Evolutionary conservation across 2,113 vertebrate species (phyloP).

Genomic region (Zosterops hypoxanthus): DNA sequence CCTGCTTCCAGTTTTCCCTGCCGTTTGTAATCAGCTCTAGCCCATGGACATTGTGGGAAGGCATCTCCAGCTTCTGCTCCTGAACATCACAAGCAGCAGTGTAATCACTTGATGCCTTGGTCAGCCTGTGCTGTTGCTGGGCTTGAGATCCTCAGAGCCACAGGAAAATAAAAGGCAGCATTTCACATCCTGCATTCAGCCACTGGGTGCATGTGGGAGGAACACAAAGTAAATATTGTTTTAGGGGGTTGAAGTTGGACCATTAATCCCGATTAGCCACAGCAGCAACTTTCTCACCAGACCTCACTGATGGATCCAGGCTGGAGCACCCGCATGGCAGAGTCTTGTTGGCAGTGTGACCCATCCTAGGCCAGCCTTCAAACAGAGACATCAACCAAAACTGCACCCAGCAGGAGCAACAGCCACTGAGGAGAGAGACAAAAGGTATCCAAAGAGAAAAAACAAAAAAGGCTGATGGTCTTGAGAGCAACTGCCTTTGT

Average conservation of each 20-base stretch:
- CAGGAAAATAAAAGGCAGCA: background rate
- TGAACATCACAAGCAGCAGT: background rate
- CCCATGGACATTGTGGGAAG: accelerated
- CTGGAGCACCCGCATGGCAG: accelerated
- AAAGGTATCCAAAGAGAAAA: background rate
- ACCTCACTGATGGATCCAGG: background rate
- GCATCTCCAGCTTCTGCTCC: background rate
- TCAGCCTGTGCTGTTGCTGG: background rate
- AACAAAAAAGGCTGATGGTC: background rate
- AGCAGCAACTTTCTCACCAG: background rate
- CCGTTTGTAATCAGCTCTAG: accelerated
- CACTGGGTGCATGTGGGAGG: background rate
- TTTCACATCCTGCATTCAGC: background rate
- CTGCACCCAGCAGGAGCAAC: accelerated
- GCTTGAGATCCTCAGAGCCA: background rate
- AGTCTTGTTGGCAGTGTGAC: background rate
- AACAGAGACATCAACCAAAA: background rate
- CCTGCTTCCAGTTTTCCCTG: background rate
- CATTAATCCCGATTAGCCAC: background rate
- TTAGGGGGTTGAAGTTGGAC: background rate
- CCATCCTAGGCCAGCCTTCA: background rate
- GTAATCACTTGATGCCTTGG: accelerated
- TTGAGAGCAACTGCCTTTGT: background rate
- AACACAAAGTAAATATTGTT: background rate
- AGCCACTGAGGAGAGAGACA: background rate